A percentile compares a stretch with the other conserved stretches of the same genome.
These are phyloP conservation scores for Phenganax marumi DNA, from an alignment of 92 coral and sea anemone genomes.

Conservation along the genomic window DNA sequence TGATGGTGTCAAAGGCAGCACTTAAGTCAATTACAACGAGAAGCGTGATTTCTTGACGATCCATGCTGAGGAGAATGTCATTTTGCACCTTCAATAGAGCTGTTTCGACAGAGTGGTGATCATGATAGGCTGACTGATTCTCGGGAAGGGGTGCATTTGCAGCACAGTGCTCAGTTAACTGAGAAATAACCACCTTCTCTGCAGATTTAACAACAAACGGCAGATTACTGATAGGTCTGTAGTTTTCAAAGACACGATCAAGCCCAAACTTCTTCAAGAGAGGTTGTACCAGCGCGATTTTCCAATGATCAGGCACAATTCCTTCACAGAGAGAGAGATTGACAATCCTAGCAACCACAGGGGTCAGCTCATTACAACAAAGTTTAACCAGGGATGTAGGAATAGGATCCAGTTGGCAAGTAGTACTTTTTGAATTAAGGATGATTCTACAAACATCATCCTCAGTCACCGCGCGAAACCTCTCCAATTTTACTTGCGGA, in stretches of 20 bases:
- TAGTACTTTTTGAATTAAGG: conserved; percentile 33
- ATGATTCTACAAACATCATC: conserved; percentile 47
- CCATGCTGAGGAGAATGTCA: neutral
- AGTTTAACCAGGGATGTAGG: conserved; percentile 41
- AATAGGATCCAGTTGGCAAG: conserved; percentile 57
- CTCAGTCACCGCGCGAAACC: conserved; percentile 10
- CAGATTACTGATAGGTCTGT: conserved; percentile 32
- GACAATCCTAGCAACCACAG: conserved; percentile 46
- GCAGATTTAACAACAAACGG: conserved; percentile 30
- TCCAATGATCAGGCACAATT: conserved; percentile 47
- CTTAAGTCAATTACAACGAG: neutral
- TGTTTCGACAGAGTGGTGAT: neutral
- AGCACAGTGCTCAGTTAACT: neutral
- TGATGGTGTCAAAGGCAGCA: neutral
- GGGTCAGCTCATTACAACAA: conserved; percentile 32
- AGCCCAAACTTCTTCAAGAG: conserved; percentile 47
- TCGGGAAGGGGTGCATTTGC: neutral
- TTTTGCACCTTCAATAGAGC: neutral
- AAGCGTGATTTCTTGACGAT: neutral
- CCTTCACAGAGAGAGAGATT: conserved; percentile 46
- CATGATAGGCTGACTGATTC: neutral
- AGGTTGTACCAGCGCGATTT: conserved; percentile 46
- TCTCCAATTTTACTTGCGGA: conserved; percentile 28
- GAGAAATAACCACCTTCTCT: conserved; percentile 35
- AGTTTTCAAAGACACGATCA: conserved; percentile 34